Evolutionary conservation across 2,888 invertebrate species (phyloP).

Genomic region (Hypomecis punctinalis): DNA sequence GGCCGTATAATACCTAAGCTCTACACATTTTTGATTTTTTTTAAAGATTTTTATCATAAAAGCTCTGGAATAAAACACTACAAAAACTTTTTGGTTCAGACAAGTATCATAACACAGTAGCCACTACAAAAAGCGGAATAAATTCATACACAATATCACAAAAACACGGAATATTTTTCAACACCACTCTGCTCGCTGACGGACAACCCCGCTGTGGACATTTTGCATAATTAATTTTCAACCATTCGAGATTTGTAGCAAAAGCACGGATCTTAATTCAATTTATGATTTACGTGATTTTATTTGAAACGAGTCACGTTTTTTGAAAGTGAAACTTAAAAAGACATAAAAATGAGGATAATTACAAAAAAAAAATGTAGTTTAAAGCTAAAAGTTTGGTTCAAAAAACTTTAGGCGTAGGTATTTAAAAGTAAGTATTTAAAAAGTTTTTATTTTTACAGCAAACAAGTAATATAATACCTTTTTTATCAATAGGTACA

Average conservation of each 20-base stretch:
- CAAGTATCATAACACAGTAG: neutral
- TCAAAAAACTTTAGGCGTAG: no score
- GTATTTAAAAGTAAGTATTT: no score
- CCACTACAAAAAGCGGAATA: neutral
- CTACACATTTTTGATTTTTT: no score
- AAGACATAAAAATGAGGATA: neutral
- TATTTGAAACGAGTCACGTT: constrained; percentile 5
- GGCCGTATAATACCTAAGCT: no score
- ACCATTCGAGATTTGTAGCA: constrained; percentile 23
- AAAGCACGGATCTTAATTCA: constrained; percentile 17
- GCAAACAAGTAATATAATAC: no score
- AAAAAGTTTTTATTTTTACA: no score
- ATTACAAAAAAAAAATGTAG: no score
- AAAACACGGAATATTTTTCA: constrained; percentile 16
- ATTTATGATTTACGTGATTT: constrained; percentile 18
- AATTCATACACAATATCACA: neutral
- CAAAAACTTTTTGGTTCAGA: no score
- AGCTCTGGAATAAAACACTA: no score
- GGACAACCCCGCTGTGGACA: constrained; percentile 17
- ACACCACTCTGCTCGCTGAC: constrained; percentile 8
- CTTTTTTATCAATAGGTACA: no score
- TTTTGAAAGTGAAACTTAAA: neutral
- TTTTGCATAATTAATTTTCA: constrained; percentile 27
- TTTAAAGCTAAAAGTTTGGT: no score
- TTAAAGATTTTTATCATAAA: no score